Evolutionary conservation across 1,140 invertebrate genomes (phyloP).

Genomic region (Apis florea): DNA sequence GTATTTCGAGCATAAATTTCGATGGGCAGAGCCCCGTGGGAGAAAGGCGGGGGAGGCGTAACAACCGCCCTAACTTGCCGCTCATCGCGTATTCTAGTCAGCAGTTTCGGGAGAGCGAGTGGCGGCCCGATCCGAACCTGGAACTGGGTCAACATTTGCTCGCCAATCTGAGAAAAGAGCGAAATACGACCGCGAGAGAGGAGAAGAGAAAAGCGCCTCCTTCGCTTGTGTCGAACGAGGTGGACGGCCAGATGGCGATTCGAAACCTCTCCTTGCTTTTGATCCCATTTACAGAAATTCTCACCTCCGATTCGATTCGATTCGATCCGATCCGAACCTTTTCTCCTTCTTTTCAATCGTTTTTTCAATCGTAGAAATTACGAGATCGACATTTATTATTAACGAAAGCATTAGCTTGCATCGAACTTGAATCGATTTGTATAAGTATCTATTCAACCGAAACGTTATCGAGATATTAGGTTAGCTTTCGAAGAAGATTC

Average conservation of each 20-base stretch:
- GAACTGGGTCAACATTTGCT: conserved; percentile 64
- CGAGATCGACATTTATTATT: too few relatives aligned
- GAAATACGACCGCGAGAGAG: conserved; percentile 61
- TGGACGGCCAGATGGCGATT: not conserved
- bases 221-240: conserved; percentile 19
- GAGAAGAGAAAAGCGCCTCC: not conserved
- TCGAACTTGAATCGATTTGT: too few relatives aligned
- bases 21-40: conserved; percentile 12
- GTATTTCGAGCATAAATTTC: conserved; percentile 37
- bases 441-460: too few relatives aligned
- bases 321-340: too few relatives aligned
- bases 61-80: conserved; percentile 49
- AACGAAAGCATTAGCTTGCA: too few relatives aligned
- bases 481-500: too few relatives aligned
- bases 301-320: not conserved
- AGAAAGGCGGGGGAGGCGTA: conserved; percentile 27
- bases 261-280: conserved; percentile 21
- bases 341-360: too few relatives aligned
- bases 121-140: conserved; percentile 57
- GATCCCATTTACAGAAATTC: conserved; percentile 21
- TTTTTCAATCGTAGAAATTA: too few relatives aligned
- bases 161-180: conserved; percentile 64
- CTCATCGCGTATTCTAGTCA: conserved; percentile 64
- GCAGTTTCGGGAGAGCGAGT: conserved; percentile 62
- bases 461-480: too few relatives aligned